Conservation (phyloP, 2,888 invertebrate species). For the Leuctra nigra region DNA sequence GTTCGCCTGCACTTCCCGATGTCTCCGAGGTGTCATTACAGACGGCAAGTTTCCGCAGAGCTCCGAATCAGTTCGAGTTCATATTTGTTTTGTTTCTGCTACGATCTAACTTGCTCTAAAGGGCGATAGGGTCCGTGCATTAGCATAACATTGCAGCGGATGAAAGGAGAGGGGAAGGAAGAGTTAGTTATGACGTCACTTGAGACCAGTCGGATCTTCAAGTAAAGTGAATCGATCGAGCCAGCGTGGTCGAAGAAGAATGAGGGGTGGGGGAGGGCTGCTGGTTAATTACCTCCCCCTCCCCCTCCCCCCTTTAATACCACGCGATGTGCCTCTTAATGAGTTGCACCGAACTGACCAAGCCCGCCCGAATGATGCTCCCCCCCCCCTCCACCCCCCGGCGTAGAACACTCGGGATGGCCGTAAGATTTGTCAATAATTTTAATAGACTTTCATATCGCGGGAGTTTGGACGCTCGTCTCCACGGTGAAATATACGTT, state of each 20-base stretch:
- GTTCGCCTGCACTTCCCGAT: too few relatives aligned
- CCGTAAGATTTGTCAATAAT: too few relatives aligned
- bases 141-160: not conserved
- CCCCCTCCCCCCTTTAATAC: slow-evolving; percentile 3
- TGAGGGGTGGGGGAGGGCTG: slow-evolving; percentile 9
- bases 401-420: too few relatives aligned
- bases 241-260: slow-evolving; percentile 6
- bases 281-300: slow-evolving; percentile 26
- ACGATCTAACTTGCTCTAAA: not conserved
- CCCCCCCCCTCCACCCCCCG: not conserved
- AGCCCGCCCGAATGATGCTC: slow-evolving; percentile 12
- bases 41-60: too few relatives aligned
- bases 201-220: slow-evolving; percentile 21
- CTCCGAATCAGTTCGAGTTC: too few relatives aligned
- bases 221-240: slow-evolving; percentile 24
- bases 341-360: slow-evolving; percentile 23
- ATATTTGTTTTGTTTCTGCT: not conserved
- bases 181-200: slow-evolving; percentile 17
- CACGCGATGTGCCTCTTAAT: slow-evolving; percentile 22
- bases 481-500: too few relatives aligned
- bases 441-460: too few relatives aligned
- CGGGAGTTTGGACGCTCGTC: too few relatives aligned
- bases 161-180: not conserved
- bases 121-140: not conserved
- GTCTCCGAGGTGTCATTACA: too few relatives aligned